Base-by-base conservation (phyloP, 2,797 vertebrate species). In the Pristis pectinata region DNA sequence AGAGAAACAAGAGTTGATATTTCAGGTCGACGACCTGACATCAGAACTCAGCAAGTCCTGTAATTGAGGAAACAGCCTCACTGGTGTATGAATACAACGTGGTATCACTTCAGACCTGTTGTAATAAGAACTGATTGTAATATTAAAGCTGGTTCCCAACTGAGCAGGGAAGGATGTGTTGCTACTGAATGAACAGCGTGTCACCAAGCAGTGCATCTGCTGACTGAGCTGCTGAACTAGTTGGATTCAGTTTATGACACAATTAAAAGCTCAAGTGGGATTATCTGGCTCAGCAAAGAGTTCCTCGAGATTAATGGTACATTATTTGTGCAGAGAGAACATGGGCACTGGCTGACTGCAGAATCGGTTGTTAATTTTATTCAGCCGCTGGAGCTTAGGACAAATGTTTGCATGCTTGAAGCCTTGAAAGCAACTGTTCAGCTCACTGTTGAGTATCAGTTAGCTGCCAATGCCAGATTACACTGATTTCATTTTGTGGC, bases 231-330 rank as follows among this genome's bases (percentile, higher is more conserved):
- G 82, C 0, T 10, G 37, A 41, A 41, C 9, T 53, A 10, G 83
- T 83, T 53, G 19, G 82, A 9, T 53, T 83, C 44, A 10, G 22
- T 53, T 30, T 27, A 53, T 1, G 22, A 83, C 41, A 83, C 82
- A 83, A 53, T 83, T 83, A 83, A 83, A 83, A 53, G 82, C 82
- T 83, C 82, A 83, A 83, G 44, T 83, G 82, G 44, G 24, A 53
- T 53, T 53, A 83, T 30, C 24, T 4, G 49, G 82, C 82, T 83
- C 82, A 83, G 44, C 8, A 4, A 53, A 53, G 49, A 13, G 24
- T 83, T 83, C 24, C 44, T 83, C 24, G 7, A 53, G 82, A 53
- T 83, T 83, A 53, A 9, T 1, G 9, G 7, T 0, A 27, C 24
- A 83, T 83, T 83, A 27, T 83, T 2, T 44, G 17, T 11, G 49